Evolutionary conservation across 2,113 vertebrate species (phyloP).

Genomic region (Porphyrio hochstetteri): DNA sequence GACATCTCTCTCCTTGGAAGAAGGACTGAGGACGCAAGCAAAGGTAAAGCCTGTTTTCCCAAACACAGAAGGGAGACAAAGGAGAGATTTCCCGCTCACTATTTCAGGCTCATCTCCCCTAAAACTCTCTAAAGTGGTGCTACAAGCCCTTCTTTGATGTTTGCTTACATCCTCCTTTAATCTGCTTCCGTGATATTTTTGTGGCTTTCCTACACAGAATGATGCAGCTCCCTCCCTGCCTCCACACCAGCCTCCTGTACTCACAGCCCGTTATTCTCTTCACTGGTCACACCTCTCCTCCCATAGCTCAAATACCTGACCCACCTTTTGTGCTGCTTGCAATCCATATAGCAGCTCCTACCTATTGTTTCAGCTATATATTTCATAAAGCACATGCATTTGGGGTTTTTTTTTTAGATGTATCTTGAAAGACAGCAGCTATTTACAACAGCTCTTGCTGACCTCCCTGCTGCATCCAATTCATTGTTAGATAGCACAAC

Average conservation of each 20-base stretch:
- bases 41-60: not conserved
- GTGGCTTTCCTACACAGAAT: not conserved
- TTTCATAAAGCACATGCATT: not conserved
- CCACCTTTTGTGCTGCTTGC: not conserved
- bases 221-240: not conserved
- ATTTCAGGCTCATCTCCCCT: not conserved
- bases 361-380: not conserved
- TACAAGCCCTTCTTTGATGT: constrained; percentile 30
- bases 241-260: not conserved
- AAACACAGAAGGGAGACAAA: not conserved
- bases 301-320: not conserved
- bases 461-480: not conserved
- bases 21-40: not conserved
- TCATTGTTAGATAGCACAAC: not conserved
- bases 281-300: not conserved
- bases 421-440: constrained; percentile 2
- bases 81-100: not conserved
- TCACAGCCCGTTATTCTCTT: not conserved
- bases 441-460: constrained; percentile 23
- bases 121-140: not conserved
- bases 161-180: constrained; percentile 8
- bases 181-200: not conserved
- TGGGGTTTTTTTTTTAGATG: not conserved
- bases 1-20: not conserved
- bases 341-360: not conserved